Conservation (phyloP, 2,888 invertebrate genomes). For the Pristionchus entomophagus region DNA sequence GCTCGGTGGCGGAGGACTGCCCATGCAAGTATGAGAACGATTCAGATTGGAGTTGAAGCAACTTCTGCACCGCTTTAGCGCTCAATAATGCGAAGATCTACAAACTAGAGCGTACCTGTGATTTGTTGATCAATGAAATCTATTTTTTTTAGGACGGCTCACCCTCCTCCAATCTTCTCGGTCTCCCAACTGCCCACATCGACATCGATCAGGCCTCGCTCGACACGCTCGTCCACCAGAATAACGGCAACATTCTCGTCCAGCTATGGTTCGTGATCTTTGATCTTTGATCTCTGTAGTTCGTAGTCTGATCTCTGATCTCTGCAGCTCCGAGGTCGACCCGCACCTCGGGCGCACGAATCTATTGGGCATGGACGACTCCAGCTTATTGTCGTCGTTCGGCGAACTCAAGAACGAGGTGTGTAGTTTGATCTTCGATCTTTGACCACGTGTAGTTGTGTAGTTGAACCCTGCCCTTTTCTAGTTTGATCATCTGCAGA, state of each 20-base stretch:
- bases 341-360: conserved; percentile 36
- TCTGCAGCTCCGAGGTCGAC: conserved; percentile 47
- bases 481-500: conserved; percentile 32
- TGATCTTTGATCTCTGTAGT: no score
- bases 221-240: conserved; percentile 62
- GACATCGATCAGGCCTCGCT: conserved; percentile 65
- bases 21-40: not conserved
- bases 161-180: not conserved
- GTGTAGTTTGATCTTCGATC: conserved; percentile 16
- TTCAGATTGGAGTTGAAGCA: no score
- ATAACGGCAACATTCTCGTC: conserved; percentile 58
- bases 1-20: not conserved
- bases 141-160: conserved; percentile 27
- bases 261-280: conserved; percentile 54
- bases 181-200: conserved; percentile 1
- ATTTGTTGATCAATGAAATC: not conserved
- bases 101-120: not conserved
- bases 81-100: not conserved
- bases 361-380: conserved; percentile 46
- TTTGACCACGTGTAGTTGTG: not conserved
- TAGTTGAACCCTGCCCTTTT: not conserved
- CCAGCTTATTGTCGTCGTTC: not conserved
- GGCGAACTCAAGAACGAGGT: conserved; percentile 48
- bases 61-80: not conserved
- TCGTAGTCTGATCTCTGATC: no score